Base-by-base conservation (phyloP, 1,140 invertebrate genomes). In the Atta texana region DNA sequence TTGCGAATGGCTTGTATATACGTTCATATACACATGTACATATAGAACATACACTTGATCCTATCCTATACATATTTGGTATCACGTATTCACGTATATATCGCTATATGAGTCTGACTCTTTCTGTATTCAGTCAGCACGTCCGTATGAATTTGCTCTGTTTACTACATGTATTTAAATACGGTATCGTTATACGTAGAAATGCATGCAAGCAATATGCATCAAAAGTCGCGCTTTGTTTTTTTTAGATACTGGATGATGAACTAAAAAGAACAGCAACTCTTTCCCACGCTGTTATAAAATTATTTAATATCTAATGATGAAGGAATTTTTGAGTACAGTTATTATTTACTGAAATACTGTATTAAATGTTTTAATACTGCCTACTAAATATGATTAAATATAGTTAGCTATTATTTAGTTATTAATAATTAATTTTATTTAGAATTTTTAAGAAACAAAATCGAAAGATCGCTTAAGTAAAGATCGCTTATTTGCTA, bases 1-100 rank as follows among this genome's bases (percentile, higher is more conserved):
- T 84, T 84, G 55, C 80, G 39, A 84, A 84, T 21, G 18, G 55
- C n/a, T 21, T 66, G 74, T 80, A 85, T 44, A 44, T 64, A 77
- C 7, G 55, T 21, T 76, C 18, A 24, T 64, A 34, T 64, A 34
- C 12, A 44, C 18, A 14, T 34, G 7, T 61, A 21, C 24, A 51
- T 14, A 16, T 49, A 59, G 34, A 14, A 21, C 55, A 44, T 51
- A 82, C 55, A 51, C 69, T 84, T 75, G 80, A 75, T 74, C 77
- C 64, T 24, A 82, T 14, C 21, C 21, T 51, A 86, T n/a, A 85
- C 53, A 78, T n/a, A 71, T 61, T 21, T 59, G 28, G 16, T 18
- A 14, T 16, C 66, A 10, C 66, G 77, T 81, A 59, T 74, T 44
- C 34, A 44, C n/a, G n/a, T 39, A 21, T 18, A 74, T 18, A 74